Percentiles rank a stretch among this genome's conserved stretches.
These are phyloP conservation scores for Latrodectus geometricus DNA, from an alignment of 1,140 invertebrate genomes.

Conservation along the genomic window DNA sequence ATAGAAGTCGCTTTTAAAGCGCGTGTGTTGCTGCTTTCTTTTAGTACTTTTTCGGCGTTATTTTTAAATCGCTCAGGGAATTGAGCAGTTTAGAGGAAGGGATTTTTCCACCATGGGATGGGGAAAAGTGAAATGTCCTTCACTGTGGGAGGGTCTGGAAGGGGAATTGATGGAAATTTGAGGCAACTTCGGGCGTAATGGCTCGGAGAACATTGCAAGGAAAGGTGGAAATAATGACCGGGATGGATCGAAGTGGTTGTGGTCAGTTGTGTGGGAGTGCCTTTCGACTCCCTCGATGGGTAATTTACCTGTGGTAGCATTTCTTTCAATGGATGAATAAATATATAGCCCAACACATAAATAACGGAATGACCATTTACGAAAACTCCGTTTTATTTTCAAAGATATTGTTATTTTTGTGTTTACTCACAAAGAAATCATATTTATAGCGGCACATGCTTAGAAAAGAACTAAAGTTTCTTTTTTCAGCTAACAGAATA, in stretches of 20 bases:
- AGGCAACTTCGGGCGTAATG: constrained; percentile 24
- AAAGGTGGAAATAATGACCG: constrained; percentile 14
- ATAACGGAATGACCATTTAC: no score
- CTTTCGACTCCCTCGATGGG: neutral
- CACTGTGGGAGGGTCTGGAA: neutral
- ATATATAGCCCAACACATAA: no score
- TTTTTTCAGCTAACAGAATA: no score
- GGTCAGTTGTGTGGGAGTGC: constrained; percentile 10
- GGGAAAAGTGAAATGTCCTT: neutral
- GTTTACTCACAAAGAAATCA: no score
- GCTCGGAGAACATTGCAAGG: constrained; percentile 11
- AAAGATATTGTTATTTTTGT: no score
- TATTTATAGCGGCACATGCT: no score
- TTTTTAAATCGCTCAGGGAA: constrained; percentile 48
- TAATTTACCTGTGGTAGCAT: neutral
- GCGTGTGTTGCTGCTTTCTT: constrained; percentile 4
- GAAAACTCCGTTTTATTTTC: no score
- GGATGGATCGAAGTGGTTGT: neutral
- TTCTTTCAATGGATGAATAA: no score
- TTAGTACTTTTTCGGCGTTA: constrained; percentile 50
- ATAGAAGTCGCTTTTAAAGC: constrained; percentile 28
- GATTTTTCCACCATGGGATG: neutral
- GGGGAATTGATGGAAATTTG: constrained; percentile 23
- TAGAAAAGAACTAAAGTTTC: no score
- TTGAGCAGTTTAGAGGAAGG: constrained; percentile 16